Conservation (phyloP, 1,140 invertebrate genomes). For the Nasonia vitripennis region DNA sequence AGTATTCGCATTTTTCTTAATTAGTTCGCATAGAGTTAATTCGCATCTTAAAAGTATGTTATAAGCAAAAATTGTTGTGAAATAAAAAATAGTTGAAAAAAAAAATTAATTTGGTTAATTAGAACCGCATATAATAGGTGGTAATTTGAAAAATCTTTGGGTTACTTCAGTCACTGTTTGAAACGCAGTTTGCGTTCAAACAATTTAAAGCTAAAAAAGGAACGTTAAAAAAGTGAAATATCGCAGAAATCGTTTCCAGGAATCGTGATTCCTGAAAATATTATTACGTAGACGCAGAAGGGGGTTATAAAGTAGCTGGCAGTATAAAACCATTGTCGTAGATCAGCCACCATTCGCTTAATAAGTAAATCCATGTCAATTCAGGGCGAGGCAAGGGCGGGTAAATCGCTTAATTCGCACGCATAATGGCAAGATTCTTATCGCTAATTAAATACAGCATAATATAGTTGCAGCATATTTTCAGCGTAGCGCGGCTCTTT, state of each 20-base stretch:
- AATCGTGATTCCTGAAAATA: neutral
- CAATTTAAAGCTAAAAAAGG: constrained; percentile 8
- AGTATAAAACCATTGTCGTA: neutral
- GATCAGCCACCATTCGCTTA: neutral
- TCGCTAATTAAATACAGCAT: neutral
- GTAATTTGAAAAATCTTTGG: neutral
- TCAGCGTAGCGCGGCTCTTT: neutral
- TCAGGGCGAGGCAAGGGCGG: neutral
- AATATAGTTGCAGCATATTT: neutral
- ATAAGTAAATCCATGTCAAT: constrained; percentile 48
- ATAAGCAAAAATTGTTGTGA: neutral
- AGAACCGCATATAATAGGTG: too few species aligned
- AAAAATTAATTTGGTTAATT: neutral
- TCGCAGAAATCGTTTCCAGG: too few species aligned
- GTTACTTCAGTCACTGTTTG: neutral
- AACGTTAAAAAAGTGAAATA: neutral
- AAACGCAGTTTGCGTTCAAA: neutral
- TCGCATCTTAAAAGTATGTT: too few species aligned
- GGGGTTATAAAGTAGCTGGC: neutral
- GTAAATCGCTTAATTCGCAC: neutral
- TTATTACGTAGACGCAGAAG: neutral
- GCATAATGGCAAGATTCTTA: neutral
- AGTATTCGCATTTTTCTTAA: too few species aligned
- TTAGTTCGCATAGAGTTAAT: too few species aligned
- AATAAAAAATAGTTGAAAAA: neutral